Conservation (phyloP, 2,888 invertebrate species). For the Spodoptera picta region DNA sequence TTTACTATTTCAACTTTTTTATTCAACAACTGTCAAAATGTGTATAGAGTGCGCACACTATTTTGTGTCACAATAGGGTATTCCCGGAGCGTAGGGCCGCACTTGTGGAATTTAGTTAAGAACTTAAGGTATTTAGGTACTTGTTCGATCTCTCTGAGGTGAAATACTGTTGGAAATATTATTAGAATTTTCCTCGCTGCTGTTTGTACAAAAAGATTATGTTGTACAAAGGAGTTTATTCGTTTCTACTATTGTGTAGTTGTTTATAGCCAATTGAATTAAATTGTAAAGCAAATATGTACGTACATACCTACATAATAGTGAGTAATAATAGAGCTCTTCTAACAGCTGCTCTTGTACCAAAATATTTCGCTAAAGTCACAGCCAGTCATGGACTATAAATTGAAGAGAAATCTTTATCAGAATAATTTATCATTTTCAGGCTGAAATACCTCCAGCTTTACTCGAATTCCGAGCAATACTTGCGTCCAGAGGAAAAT, state of each 20-base stretch:
- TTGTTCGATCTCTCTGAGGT: constrained; percentile 57
- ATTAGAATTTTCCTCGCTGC: constrained; percentile 39
- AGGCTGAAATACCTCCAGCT: constrained; percentile 23
- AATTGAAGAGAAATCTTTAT: constrained; percentile 44
- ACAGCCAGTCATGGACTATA: constrained; percentile 31
- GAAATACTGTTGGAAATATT: constrained; percentile 54
- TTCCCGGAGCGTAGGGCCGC: constrained; percentile 66
- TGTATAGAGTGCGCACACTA: constrained; percentile 60
- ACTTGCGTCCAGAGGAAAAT: constrained; percentile 27
- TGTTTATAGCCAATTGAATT: not conserved
- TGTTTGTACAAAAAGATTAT: not conserved
- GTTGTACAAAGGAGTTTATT: not conserved
- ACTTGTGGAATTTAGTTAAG: constrained; percentile 70
- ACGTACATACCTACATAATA: not conserved
- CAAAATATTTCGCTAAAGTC: constrained; percentile 11
- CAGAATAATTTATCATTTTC: constrained; percentile 45
- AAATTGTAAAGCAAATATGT: not conserved
- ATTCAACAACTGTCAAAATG: constrained; percentile 65
- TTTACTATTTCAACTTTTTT: constrained; percentile 64
- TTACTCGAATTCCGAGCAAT: constrained; percentile 35
- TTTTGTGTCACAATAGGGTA: constrained; percentile 72
- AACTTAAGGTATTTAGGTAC: constrained; percentile 65
- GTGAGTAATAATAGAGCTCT: constrained; percentile 2
- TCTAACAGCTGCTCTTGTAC: not conserved
- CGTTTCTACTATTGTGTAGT: not conserved